Conservation (phyloP, 2,113 vertebrate genomes). For the Crocuta crocuta region DNA sequence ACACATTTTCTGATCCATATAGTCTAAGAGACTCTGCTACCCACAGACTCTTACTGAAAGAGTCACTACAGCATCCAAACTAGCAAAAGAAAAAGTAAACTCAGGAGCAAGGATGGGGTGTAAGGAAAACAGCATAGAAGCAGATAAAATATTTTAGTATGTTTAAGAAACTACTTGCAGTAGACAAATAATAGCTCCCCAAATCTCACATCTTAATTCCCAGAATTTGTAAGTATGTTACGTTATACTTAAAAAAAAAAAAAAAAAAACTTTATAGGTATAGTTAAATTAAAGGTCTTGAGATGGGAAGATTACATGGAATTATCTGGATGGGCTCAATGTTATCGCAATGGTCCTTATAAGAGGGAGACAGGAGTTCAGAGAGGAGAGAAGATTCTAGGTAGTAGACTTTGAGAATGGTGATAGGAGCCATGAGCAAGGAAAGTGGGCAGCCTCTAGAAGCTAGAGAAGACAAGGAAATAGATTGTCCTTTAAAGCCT, state of each 20-base stretch:
- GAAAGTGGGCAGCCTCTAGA: not conserved
- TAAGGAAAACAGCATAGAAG: not conserved
- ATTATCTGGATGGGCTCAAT: not conserved
- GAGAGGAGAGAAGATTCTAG: not conserved
- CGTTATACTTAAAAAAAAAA: not conserved
- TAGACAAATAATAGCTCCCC: rapidly evolving
- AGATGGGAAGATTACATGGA: not conserved
- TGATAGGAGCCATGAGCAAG: not conserved
- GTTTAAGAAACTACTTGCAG: not conserved
- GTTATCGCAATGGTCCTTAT: not conserved
- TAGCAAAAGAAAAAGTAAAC: not conserved
- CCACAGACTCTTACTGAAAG: not conserved
- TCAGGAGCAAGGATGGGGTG: not conserved
- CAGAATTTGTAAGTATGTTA: not conserved
- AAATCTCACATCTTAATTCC: not conserved
- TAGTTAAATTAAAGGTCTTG: not conserved
- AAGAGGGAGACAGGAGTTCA: not conserved
- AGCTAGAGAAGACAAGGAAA: not conserved
- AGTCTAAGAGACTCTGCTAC: not conserved
- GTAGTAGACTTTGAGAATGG: not conserved
- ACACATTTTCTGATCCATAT: not conserved
- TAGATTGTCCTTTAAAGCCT: too few species aligned
- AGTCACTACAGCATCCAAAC: not conserved
- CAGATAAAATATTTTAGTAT: not conserved
- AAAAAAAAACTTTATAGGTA: not conserved